These are phyloP conservation scores for Drosophila nigricruria DNA, from an alignment of 2,888 invertebrate species.

Conservation along the genomic window DNA sequence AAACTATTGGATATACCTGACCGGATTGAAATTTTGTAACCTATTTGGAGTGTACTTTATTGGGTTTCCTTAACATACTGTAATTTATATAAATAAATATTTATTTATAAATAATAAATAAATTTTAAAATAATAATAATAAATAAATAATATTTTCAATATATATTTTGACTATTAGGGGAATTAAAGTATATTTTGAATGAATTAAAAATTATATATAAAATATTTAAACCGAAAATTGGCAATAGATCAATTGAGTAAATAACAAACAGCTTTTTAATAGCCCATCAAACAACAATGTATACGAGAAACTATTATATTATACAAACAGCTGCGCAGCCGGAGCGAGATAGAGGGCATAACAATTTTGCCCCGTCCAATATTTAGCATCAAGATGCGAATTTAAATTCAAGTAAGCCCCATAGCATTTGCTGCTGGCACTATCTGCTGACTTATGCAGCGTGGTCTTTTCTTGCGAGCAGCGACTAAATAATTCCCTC, in stretches of 20 bases:
- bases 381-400: constrained; percentile 14
- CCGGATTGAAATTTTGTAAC: too few species aligned
- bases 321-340: constrained; percentile 1
- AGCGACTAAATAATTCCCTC: constrained; percentile 29
- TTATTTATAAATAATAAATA: too few species aligned
- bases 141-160: too few species aligned
- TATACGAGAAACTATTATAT: constrained; percentile 1
- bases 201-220: background rate
- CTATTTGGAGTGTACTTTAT: too few species aligned
- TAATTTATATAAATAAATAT: too few species aligned
- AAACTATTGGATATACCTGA: too few species aligned
- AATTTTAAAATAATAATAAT: too few species aligned
- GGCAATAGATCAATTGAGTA: constrained; percentile 1
- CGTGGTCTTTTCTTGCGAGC: constrained; percentile 23
- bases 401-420: constrained; percentile 22
- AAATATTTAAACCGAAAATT: background rate
- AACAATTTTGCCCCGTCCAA: background rate
- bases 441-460: constrained; percentile 34
- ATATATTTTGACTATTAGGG: background rate
- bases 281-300: background rate
- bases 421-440: constrained; percentile 1
- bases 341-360: background rate
- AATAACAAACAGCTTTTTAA: constrained; percentile 2
- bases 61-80: too few species aligned
- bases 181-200: background rate